phyloP scores from a whole-genome alignment of 2,888 invertebrate species.

The Hedychridium roseum region DNA sequence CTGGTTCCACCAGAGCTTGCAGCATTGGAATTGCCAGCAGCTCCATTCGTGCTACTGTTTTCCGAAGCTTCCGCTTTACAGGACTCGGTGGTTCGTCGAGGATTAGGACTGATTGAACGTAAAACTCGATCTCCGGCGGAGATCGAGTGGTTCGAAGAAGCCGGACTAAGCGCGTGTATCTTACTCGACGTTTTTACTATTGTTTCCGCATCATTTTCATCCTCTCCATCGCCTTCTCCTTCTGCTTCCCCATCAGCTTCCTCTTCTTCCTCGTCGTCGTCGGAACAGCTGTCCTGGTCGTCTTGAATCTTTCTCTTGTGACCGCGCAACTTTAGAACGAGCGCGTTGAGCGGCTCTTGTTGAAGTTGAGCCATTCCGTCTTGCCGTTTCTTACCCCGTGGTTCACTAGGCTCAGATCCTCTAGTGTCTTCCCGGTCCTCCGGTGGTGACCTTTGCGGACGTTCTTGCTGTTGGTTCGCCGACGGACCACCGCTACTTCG shows the following conservation, averaged over 20 bases:
- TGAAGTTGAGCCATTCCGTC: slow-evolving; percentile 67
- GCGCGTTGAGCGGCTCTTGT: slow-evolving; percentile 49
- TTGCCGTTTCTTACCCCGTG: slow-evolving; percentile 66
- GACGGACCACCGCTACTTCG: slow-evolving; percentile 68
- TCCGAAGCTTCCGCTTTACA: slow-evolving; percentile 34
- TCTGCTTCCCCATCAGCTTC: slow-evolving; percentile 60
- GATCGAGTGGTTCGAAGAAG: slow-evolving; percentile 71
- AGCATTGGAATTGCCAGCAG: no score
- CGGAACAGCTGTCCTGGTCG: slow-evolving; percentile 45
- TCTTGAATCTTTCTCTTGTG: slow-evolving; percentile 71
- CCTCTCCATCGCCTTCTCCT: slow-evolving; percentile 67
- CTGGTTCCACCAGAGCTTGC: no score
- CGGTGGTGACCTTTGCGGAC: slow-evolving; percentile 63
- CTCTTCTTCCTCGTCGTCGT: slow-evolving; percentile 66
- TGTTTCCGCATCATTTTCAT: slow-evolving; percentile 65
- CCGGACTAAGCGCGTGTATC: slow-evolving; percentile 68
- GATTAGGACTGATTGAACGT: slow-evolving; percentile 56
- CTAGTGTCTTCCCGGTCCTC: slow-evolving; percentile 64
- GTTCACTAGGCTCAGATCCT: slow-evolving; percentile 67
- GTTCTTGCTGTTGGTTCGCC: slow-evolving; percentile 65
- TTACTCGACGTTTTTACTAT: slow-evolving; percentile 62
- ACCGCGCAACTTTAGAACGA: slow-evolving; percentile 62
- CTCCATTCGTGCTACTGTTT: slow-evolving; percentile 37
- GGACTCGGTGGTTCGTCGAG: slow-evolving; percentile 46
- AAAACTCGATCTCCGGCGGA: slow-evolving; percentile 61